These are phyloP conservation scores for Poeciliopsis paucimaculata DNA, from an alignment of 2,797 vertebrate genomes.

Conservation along the genomic window DNA sequence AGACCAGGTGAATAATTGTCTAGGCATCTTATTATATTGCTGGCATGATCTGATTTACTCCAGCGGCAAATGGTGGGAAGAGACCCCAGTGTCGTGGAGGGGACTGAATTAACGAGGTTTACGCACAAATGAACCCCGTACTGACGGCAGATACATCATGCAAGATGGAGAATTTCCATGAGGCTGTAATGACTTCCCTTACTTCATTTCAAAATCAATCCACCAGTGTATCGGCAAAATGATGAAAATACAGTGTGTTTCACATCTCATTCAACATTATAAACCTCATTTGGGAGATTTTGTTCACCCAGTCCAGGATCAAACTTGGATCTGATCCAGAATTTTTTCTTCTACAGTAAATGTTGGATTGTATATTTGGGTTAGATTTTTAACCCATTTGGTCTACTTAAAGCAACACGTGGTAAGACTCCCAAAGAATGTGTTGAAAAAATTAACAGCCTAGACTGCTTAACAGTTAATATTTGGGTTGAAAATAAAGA, in stretches of 20 bases:
- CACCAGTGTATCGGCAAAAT: not conserved
- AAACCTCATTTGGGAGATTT: constrained; percentile 1
- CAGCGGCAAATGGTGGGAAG: constrained; percentile 68
- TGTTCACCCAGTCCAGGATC: not conserved
- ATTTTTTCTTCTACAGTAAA: not conserved
- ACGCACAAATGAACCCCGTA: constrained; percentile 58
- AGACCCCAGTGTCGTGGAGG: constrained; percentile 52
- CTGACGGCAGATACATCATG: constrained; percentile 60
- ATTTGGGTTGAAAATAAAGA: not conserved
- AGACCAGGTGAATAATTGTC: constrained; percentile 75
- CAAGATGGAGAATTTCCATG: constrained; percentile 57
- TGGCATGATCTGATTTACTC: constrained; percentile 72
- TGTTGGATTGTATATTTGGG: not conserved
- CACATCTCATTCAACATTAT: constrained; percentile 3
- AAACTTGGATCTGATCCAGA: not conserved
- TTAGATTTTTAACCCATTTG: not conserved
- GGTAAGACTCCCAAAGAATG: not conserved
- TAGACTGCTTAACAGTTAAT: not conserved
- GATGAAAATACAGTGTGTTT: constrained; percentile 20
- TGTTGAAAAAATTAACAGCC: not conserved
- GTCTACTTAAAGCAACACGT: not conserved
- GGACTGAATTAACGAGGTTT: constrained; percentile 71
- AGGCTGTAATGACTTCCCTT: constrained; percentile 48
- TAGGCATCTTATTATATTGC: constrained; percentile 71
- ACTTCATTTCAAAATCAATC: constrained; percentile 46